phyloP scores from a whole-genome alignment of 2,888 invertebrate species.

The Cataglyphis albicans region DNA sequence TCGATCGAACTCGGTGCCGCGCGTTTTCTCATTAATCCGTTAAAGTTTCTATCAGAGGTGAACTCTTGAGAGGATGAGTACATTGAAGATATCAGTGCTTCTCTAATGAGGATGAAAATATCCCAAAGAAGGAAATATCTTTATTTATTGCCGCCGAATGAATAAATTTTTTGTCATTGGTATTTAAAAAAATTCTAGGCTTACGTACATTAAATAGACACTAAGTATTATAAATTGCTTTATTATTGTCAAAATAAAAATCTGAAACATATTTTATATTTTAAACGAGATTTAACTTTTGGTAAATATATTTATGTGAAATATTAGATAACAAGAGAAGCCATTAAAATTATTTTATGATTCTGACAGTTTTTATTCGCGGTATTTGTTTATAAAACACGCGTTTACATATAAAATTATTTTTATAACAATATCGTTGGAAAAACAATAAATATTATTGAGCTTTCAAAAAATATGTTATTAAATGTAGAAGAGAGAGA shows the following conservation, averaged over 20 bases:
- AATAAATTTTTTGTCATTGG: background rate
- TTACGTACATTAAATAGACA: background rate
- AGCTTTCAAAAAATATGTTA: background rate
- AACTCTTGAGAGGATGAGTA: background rate
- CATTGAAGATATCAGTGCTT: slow-evolving; percentile 14
- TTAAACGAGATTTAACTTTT: background rate
- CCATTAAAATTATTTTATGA: slow-evolving; percentile 7
- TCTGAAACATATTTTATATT: background rate
- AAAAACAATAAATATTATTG: slow-evolving; percentile 15
- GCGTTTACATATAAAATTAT: background rate
- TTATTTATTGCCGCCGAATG: background rate
- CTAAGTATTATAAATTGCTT: background rate
- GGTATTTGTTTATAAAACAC: background rate
- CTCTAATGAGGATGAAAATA: slow-evolving; percentile 12
- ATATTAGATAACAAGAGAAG: background rate
- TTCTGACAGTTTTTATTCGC: background rate
- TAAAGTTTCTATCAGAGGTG: slow-evolving; percentile 24
- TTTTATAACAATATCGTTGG: background rate
- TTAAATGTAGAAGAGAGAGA: background rate
- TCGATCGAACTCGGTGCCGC: background rate
- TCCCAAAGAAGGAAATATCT: background rate
- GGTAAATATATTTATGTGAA: slow-evolving; percentile 15
- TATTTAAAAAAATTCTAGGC: background rate
- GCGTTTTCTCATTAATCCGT: slow-evolving; percentile 17
- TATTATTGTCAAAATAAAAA: slow-evolving; percentile 1